These are phyloP conservation scores for Lepidocolaptes lacrymiger DNA, from an alignment of 2,797 vertebrate genomes.

Conservation along the genomic window DNA sequence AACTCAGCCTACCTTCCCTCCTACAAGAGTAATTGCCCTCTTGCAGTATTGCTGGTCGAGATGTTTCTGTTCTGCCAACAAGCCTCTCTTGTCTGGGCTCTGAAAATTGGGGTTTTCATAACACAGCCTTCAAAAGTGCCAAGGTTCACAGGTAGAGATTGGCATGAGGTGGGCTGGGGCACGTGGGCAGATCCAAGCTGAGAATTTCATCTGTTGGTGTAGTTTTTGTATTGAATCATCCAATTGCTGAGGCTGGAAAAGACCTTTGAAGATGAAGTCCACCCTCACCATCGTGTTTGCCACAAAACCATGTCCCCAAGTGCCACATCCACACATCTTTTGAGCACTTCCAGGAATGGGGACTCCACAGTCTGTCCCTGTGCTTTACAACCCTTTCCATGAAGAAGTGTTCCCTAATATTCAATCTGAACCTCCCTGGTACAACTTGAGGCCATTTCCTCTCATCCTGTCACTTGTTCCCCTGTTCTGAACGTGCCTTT, in stretches of 20 bases:
- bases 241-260: not conserved
- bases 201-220: not conserved
- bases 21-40: not conserved
- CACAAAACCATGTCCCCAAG: not conserved
- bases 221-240: not conserved
- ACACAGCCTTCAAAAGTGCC: not conserved
- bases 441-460: not conserved
- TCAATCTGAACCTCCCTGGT: not conserved
- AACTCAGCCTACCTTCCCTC: not conserved
- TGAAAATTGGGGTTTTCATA: not conserved
- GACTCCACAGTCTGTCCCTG: not conserved
- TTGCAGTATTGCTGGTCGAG: not conserved
- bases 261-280: not conserved
- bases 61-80: not conserved
- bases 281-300: not conserved
- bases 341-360: not conserved
- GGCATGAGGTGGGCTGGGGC: not conserved
- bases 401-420: not conserved
- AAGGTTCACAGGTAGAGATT: not conserved
- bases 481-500: not conserved
- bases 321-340: not conserved
- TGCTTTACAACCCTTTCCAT: not conserved
- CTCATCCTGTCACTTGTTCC: not conserved
- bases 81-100: not conserved
- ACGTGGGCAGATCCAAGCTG: not conserved